These are phyloP conservation scores for Phenganax stokvisi DNA, from an alignment of 92 coral and sea anemone species.

Conservation along the genomic window DNA sequence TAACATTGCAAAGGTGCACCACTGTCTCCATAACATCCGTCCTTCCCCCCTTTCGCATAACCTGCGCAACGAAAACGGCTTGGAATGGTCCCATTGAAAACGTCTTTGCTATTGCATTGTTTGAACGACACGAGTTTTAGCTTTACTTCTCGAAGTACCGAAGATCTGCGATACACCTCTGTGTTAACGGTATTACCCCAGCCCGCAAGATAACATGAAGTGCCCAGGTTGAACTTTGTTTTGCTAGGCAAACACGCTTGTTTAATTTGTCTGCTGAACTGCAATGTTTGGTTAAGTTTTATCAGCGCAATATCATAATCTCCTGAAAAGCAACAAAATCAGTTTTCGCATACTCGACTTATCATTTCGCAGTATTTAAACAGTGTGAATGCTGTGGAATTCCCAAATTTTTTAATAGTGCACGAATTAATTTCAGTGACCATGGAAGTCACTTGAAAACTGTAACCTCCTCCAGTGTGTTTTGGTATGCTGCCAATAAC, in stretches of 20 bases:
- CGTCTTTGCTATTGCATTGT: slow-evolving; percentile 50
- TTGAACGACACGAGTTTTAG: slow-evolving; percentile 50
- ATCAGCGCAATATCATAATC: slow-evolving; percentile 55
- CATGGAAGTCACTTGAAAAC: too few species aligned
- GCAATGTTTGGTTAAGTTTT: slow-evolving; percentile 52
- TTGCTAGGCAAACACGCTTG: slow-evolving; percentile 60
- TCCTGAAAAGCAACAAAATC: slow-evolving; percentile 27
- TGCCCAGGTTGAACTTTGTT: slow-evolving; percentile 29
- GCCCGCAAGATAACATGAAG: slow-evolving; percentile 73
- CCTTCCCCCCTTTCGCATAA: slow-evolving; percentile 41
- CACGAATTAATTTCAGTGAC: too few species aligned
- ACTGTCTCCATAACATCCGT: slow-evolving; percentile 66
- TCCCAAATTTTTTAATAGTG: too few species aligned
- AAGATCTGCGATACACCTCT: slow-evolving; percentile 26
- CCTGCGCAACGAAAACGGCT: slow-evolving; percentile 56
- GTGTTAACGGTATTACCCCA: slow-evolving; percentile 70
- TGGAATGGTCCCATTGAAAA: slow-evolving; percentile 51
- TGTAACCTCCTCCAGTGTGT: too few species aligned
- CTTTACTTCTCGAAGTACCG: slow-evolving; percentile 48
- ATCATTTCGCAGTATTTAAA: background rate
- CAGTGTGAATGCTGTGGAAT: too few species aligned
- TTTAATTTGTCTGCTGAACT: slow-evolving; percentile 51
- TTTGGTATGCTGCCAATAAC: too few species aligned
- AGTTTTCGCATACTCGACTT: background rate
- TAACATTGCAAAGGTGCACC: slow-evolving; percentile 70